Conservation (phyloP, 2,888 invertebrate species). For the Idaea dimidiata region DNA sequence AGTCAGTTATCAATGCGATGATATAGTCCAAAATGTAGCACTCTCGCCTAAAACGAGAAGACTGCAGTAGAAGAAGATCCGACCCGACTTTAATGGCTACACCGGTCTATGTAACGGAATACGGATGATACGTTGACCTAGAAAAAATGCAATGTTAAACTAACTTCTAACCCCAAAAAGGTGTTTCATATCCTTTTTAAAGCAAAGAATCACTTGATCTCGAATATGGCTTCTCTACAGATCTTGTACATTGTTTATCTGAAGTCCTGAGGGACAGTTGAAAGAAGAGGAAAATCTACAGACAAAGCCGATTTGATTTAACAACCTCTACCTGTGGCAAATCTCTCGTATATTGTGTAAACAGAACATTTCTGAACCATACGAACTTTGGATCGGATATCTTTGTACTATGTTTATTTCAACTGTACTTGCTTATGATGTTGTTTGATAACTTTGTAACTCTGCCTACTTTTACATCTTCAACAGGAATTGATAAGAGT, state of each 20-base stretch:
- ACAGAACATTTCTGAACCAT: constrained; percentile 7
- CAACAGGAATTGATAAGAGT: no score
- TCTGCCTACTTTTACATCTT: no score
- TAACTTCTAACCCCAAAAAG: neutral
- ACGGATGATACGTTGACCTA: no score
- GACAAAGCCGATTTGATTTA: constrained; percentile 39
- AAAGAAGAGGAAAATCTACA: constrained; percentile 44
- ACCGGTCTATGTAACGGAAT: no score
- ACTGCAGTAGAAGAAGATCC: no score
- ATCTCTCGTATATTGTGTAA: constrained; percentile 13
- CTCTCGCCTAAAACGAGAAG: no score
- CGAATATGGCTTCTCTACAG: constrained; percentile 40
- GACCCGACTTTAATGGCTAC: no score
- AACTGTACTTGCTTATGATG: neutral
- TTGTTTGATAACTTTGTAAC: neutral
- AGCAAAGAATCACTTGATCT: constrained; percentile 22
- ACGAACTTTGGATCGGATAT: constrained; percentile 1
- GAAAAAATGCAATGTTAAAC: neutral
- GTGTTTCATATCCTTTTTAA: neutral
- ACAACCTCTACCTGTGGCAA: constrained; percentile 22
- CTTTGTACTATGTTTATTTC: neutral
- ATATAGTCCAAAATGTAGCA: no score
- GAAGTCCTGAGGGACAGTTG: constrained; percentile 54
- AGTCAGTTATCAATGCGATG: no score
- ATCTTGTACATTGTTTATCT: constrained; percentile 60